Percentiles rank a stretch among this genome's conserved stretches.
Evolutionary conservation across 2,888 invertebrate genomes (phyloP).

Genomic region (Lithosia quadra): DNA sequence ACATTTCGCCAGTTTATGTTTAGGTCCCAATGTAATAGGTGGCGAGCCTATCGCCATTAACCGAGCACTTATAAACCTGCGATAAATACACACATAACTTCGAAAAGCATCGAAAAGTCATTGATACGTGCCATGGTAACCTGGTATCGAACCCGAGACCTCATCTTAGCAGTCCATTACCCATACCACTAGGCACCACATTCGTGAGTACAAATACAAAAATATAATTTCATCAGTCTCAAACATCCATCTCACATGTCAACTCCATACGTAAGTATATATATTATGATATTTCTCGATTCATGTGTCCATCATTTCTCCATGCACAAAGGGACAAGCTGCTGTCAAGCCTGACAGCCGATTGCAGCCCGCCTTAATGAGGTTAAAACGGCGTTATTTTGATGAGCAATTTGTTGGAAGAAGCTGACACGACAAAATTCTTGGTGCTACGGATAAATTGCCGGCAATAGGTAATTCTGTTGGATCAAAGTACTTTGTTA

Average conservation of each 20-base stretch:
- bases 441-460: conserved; percentile 35
- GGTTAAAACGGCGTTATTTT: conserved; percentile 56
- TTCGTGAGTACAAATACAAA: conserved; percentile 3
- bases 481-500: neutral
- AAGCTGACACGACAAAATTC: conserved; percentile 41
- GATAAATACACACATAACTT: no score
- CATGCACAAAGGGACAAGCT: conserved; percentile 54
- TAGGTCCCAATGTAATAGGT: no score
- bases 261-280: conserved; percentile 9
- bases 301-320: conserved; percentile 71
- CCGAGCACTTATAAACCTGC: no score
- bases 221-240: conserved; percentile 19
- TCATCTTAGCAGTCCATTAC: no score
- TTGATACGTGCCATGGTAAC: no score
- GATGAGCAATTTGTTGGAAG: conserved; percentile 52
- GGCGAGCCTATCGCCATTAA: no score
- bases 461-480: conserved; percentile 37
- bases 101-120: no score
- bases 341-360: conserved; percentile 49
- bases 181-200: no score
- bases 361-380: conserved; percentile 60
- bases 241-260: conserved; percentile 18
- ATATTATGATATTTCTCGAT: conserved; percentile 51
- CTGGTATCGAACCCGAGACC: no score
- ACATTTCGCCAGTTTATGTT: no score